These are phyloP conservation scores for Hydrozoanthus gracilis DNA, from an alignment of 92 coral and sea anemone genomes.

Conservation along the genomic window DNA sequence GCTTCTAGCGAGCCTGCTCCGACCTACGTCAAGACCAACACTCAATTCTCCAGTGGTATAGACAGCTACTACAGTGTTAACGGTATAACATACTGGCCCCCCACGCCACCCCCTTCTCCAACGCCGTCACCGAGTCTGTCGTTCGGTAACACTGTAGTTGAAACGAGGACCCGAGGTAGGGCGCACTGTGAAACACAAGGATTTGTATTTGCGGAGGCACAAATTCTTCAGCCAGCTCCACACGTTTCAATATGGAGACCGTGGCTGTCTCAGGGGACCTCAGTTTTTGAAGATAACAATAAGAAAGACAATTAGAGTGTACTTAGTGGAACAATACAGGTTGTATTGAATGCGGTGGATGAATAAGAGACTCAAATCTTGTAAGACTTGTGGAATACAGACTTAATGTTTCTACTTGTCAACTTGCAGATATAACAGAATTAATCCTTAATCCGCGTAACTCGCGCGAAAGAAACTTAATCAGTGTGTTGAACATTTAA, in stretches of 20 bases:
- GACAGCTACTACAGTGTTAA: slow-evolving; percentile 15
- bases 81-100: slow-evolving; percentile 41
- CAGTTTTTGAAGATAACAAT: background rate
- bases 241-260: slow-evolving; percentile 36
- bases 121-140: slow-evolving; percentile 13
- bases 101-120: slow-evolving; percentile 48
- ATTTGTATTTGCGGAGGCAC: background rate
- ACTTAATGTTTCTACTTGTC: background rate
- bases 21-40: background rate
- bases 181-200: background rate
- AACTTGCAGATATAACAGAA: background rate
- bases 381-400: background rate
- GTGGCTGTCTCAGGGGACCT: slow-evolving; percentile 21
- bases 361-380: background rate
- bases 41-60: background rate
- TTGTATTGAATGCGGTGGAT: background rate
- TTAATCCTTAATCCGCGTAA: background rate
- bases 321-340: slow-evolving; percentile 34
- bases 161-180: slow-evolving; percentile 1
- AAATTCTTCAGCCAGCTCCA: slow-evolving; percentile 17
- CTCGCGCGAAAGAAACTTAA: no score
- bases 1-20: slow-evolving; percentile 33
- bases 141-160: background rate
- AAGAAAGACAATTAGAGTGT: slow-evolving; percentile 37
- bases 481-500: no score